Base-by-base conservation (phyloP, 1,140 invertebrate species). In the Latrodectus geometricus region DNA sequence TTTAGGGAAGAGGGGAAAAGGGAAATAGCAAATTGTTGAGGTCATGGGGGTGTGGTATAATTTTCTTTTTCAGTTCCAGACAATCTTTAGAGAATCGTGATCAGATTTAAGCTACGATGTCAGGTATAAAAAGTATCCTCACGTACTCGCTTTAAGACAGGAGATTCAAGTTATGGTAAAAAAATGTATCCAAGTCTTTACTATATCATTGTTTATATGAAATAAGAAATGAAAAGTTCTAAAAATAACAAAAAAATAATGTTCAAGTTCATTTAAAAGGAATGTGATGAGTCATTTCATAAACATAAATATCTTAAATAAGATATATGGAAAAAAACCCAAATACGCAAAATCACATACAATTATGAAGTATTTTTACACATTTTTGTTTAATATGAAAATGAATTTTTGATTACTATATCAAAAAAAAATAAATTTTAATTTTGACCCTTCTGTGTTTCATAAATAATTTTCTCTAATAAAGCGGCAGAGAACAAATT, bases 71-170 rank as follows among this genome's bases (percentile, higher is more conserved):
- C 80, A 73, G 52, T 35, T 20, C 50, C 35, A 23, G 69, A 84
- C 75, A 84, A 84, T 84, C 82, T 84, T 84, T 52, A 52, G 23
- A 50, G 65, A 76, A 84, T 75, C 82, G 82, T 84, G 82, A 50
- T 84, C 17, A 70, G 82, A 84, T 84, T 84, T 84, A 84, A 84
- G 82, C 68, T 68, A 76, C 72, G 48, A 48, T 17, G 56, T 75
- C 82, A 84, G 73, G 72, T 76, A 84, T 84, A 84, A 84, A 76
- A 20, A 84, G 82, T 76, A 68, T 75, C 73, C 68, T 84, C 82
- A 84, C 82, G 82, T 84, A 75, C 35, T 7, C 79, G 66, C 52
- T 83, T 49, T 68, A 72, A 83, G 70, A 83, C 70, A 61, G 48
- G 74, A 83, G 80, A 74, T 83, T 68, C 56, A 14, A 21, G 66